phyloP scores from a whole-genome alignment of 2,113 vertebrate genomes.

The Silurus glanis region DNA sequence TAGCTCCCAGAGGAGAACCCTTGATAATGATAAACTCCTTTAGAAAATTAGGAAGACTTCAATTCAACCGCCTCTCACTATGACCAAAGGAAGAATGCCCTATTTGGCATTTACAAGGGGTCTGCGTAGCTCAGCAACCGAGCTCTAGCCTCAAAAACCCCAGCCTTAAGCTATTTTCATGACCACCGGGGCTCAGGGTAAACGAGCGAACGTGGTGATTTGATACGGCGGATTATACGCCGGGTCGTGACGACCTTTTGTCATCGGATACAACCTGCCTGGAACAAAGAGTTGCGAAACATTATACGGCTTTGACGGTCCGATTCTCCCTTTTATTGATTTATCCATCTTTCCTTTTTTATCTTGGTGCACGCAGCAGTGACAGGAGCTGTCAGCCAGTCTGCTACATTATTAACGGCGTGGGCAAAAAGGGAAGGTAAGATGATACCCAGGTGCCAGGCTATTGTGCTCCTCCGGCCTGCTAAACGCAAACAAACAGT shows the following conservation, averaged over 20 bases:
- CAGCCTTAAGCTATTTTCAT: neutral
- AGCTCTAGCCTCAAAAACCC: neutral
- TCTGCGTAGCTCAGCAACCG: conserved; percentile 13
- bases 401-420: conserved; percentile 65
- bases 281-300: conserved; percentile 24
- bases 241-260: neutral
- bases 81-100: conserved; percentile 9
- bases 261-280: conserved; percentile 14
- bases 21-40: conserved; percentile 10
- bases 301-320: neutral
- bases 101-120: neutral
- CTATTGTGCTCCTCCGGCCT: neutral
- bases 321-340: conserved; percentile 40
- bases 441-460: neutral
- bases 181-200: neutral
- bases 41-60: conserved; percentile 6
- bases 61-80: neutral
- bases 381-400: conserved; percentile 41
- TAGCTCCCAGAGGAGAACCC: neutral
- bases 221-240: neutral
- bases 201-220: neutral
- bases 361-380: conserved; percentile 3
- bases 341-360: conserved; percentile 32
- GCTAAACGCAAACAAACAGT: conserved; percentile 28
- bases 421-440: conserved; percentile 51